These are phyloP conservation scores for Spea multiplicata DNA, from an alignment of 2,113 vertebrate genomes.

Conservation along the genomic window DNA sequence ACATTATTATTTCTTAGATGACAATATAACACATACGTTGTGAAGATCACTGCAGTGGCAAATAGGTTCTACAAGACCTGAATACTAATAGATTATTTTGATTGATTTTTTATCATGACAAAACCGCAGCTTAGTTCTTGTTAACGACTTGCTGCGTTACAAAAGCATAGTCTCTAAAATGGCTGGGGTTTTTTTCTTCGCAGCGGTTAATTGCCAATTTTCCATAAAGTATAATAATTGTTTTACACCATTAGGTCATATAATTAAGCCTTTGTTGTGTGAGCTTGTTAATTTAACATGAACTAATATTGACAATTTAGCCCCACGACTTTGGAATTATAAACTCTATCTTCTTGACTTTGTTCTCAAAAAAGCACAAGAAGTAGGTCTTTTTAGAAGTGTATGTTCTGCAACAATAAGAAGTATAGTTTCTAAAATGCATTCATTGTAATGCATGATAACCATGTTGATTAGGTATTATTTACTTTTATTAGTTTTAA, in stretches of 20 bases:
- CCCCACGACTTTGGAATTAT: background rate
- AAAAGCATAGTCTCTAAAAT: background rate
- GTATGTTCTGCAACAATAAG: too few relatives aligned
- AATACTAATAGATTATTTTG: conserved; percentile 1
- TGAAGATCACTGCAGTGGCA: background rate
- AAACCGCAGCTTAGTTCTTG: too few relatives aligned
- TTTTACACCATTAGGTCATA: conserved; percentile 52
- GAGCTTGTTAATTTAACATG: conserved; percentile 49
- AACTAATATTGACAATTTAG: conserved; percentile 21
- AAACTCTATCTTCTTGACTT: background rate
- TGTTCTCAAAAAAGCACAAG: too few relatives aligned
- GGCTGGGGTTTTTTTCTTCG: conserved; percentile 17
- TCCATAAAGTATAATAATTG: conserved; percentile 51
- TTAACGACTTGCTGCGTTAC: conserved; percentile 1
- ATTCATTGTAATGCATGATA: too few relatives aligned
- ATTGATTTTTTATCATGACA: background rate
- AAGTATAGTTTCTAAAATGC: too few relatives aligned
- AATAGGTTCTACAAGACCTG: background rate
- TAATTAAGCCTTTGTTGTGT: conserved; percentile 40
- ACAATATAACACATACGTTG: too few relatives aligned
- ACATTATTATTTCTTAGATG: too few relatives aligned
- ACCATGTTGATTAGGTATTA: too few relatives aligned
- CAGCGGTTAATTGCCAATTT: conserved; percentile 56
- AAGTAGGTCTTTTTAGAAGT: too few relatives aligned
- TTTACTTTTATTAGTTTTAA: too few relatives aligned